Evolutionary conservation across 2,888 invertebrate genomes (phyloP), one percentile per base, ranked within the genome.

Genomic region (Tineola bisselliella): DNA sequence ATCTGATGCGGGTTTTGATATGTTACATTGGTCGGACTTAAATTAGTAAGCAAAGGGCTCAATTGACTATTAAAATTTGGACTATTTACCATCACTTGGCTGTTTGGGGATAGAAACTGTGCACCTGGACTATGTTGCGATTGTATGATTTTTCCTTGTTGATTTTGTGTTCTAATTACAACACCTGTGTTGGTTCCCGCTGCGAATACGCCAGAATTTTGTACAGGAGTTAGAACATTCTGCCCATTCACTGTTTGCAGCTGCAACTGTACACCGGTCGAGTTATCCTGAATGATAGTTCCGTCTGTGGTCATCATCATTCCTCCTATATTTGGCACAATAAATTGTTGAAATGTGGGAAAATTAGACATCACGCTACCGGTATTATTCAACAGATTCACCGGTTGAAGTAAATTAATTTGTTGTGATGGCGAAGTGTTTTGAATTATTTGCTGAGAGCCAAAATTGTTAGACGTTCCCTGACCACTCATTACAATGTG

Each of bases 281-380:
- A 88, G 17, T 91, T 89, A 65, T 93, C 93, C 72, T 92, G 93
- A 54, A 95, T 88, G 56, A 95, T 87, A 0, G 94, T 91, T 30
- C 92, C 92, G 69, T 93, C 93, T 0, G 94, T 91, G 10, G 93
- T 91, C 93, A 95, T 93, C 0, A 95, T 92, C 91, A 95, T 91
- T 0, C 94, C 93, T 12, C 93, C 90, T 1, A 93, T 80, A 66
- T 94, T 94, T 11, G 94, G 94, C 62, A 95, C 91, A 61, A 95
- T 91, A 68, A 95, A 92, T 71, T 95, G 95, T 72, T 94, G 95
- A 67, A 93, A 92, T 0, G 92, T 91, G 0, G 93, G 93, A 72
- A 93, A 92, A 72, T 93, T 93, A 59, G 92, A 91, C 65, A 93
- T 91, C 62, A 92, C 90, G 4, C 90, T 90, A 38, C 90, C 89